A percentile compares a stretch with the other conserved stretches of the same genome.
These are phyloP conservation scores for Lordiphosa mommai DNA, from an alignment of 1,140 invertebrate genomes.

Conservation along the genomic window DNA sequence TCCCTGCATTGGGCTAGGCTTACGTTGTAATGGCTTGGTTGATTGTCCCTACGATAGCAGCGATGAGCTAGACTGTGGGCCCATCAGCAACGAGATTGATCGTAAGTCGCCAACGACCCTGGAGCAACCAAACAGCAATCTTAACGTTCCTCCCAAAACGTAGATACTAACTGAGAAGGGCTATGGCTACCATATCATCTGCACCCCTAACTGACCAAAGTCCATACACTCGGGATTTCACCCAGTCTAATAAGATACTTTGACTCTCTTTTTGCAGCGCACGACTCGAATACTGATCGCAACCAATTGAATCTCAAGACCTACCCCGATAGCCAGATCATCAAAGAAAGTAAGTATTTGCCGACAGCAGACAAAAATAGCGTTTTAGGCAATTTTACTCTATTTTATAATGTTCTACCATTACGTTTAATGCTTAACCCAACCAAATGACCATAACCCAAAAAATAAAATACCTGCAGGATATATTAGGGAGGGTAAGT, in stretches of 20 bases:
- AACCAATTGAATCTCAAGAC: constrained; percentile 83
- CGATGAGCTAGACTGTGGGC: constrained; percentile 84
- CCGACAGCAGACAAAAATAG: neutral
- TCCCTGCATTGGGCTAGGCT: constrained; percentile 82
- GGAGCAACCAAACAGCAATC: constrained; percentile 2
- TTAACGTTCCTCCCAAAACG: constrained; percentile 2
- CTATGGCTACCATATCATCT: constrained; percentile 18
- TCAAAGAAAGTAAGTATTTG: constrained; percentile 89
- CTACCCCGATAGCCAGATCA: constrained; percentile 87
- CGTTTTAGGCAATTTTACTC: constrained; percentile 13
- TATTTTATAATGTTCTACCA: constrained; percentile 34
- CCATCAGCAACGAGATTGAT: constrained; percentile 68
- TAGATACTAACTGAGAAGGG: constrained; percentile 23
- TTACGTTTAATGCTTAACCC: constrained; percentile 66
- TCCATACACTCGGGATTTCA: neutral
- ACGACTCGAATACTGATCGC: constrained; percentile 17
- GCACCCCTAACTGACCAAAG: neutral
- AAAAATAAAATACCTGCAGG: constrained; percentile 60
- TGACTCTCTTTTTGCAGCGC: constrained; percentile 6
- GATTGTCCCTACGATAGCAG: constrained; percentile 85
- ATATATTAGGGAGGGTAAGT: constrained; percentile 80
- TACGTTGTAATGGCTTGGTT: constrained; percentile 83
- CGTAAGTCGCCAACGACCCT: constrained; percentile 56
- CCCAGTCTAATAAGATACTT: neutral
- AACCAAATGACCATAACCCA: constrained; percentile 44